Base-by-base conservation (phyloP, 2,888 invertebrate species). In the Luperina nickerlii region DNA sequence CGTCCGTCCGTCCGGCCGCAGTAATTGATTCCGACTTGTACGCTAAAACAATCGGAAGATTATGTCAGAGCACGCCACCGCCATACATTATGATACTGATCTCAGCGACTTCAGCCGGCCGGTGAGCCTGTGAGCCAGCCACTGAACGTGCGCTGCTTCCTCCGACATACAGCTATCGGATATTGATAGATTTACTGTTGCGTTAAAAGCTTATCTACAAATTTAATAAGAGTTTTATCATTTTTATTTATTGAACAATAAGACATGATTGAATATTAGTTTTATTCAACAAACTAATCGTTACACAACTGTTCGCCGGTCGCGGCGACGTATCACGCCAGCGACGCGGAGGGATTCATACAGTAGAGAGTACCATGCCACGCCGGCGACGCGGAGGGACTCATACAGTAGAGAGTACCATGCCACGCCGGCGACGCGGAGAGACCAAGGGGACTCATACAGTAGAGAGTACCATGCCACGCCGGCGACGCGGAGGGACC, bases 21-120 rank as follows among this genome's bases (percentile, higher is more conserved):
- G 85, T 90, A 89, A 90, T 90, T 88, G 88, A 90, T 90, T 89
- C 90, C 81, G 89, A 89, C 89, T 88, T 81, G 89, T 84, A 84
- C 87, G 84, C 82, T 90, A 82, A 89, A 90, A 90, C 90, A 90
- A 88, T 90, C 84, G 88, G 76, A 76, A 84, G 85, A 89, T 88
- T 88, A 88, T 79, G 90, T 89, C 90, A 84, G 86, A 74, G 84
- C 78, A 74, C 78, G 84, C 80, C 79, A 76, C 57, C 79, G 81
- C 79, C 83, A 88, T 89, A 83, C 89, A 88, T 89, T 89, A 88
- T 88, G 89, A 89, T 89, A 89, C 69, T 0, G 81, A 89, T 89
- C 89, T 84, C 79, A 42, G 24, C 38, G 71, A 71, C 13, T 42
- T 7, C 38, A 51, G 76, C 74, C 73, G 11, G 54, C 54, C 48